These are phyloP conservation scores for Stictonetta naevosa DNA, from an alignment of 2,113 vertebrate genomes.

Conservation along the genomic window DNA sequence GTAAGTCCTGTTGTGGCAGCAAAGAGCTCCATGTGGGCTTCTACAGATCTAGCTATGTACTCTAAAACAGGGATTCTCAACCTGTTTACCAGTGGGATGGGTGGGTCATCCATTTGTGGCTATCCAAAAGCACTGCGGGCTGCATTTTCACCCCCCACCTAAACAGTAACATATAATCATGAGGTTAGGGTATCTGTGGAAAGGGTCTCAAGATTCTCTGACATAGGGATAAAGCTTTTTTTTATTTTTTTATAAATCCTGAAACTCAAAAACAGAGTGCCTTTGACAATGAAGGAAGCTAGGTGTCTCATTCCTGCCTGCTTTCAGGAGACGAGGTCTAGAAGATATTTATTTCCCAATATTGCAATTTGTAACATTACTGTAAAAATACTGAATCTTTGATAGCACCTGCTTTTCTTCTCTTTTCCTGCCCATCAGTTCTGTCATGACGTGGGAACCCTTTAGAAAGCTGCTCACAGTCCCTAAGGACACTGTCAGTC, in stretches of 20 bases:
- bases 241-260: neutral
- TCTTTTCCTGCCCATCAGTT: neutral
- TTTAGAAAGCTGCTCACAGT: neutral
- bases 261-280: neutral
- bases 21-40: neutral
- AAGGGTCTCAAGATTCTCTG: neutral
- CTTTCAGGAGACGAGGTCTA: neutral
- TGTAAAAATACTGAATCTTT: neutral
- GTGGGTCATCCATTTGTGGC: neutral
- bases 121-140: neutral
- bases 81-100: neutral
- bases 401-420: neutral
- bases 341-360: neutral
- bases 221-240: neutral
- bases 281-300: neutral
- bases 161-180: neutral
- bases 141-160: neutral
- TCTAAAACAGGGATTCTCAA: conserved; percentile 65
- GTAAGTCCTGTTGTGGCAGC: neutral
- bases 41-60: accelerated
- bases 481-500: neutral
- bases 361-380: neutral
- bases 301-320: neutral
- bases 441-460: neutral
- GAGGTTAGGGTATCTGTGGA: neutral